These are phyloP conservation scores for Rynchops niger DNA, from an alignment of 2,113 vertebrate genomes.

Conservation along the genomic window DNA sequence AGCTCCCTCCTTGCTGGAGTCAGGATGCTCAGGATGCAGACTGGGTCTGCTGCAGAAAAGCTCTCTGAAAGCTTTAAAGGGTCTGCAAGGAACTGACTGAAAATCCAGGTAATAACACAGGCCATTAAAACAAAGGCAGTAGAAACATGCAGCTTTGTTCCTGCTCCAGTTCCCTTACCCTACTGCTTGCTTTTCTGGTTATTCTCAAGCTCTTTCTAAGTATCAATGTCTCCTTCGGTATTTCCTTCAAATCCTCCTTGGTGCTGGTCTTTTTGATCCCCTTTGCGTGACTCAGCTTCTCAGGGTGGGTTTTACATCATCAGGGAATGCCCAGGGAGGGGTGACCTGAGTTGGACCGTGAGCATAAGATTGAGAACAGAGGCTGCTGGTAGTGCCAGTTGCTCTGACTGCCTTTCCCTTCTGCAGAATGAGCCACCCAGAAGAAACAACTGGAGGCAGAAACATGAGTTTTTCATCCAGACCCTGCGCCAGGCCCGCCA, in stretches of 20 bases:
- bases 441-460: slow-evolving; percentile 75
- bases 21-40: not conserved
- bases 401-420: not conserved
- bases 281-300: not conserved
- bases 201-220: not conserved
- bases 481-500: slow-evolving; percentile 62
- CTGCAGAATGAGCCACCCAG: slow-evolving; percentile 51
- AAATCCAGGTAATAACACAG: not conserved
- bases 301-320: not conserved
- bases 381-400: not conserved
- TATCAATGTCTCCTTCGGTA: not conserved
- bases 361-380: not conserved
- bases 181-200: not conserved
- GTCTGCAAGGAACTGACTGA: not conserved
- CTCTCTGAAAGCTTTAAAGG: not conserved
- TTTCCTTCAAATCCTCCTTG: not conserved
- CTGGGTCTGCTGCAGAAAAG: not conserved
- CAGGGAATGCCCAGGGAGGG: not conserved
- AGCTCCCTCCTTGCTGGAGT: not conserved
- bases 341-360: not conserved
- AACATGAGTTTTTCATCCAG: slow-evolving; percentile 71
- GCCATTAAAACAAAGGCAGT: not conserved
- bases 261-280: not conserved
- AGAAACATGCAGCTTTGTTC: not conserved
- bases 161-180: not conserved